Evolutionary conservation across 2,888 invertebrate species (phyloP).

Genomic region (Falcaria lacertinaria): DNA sequence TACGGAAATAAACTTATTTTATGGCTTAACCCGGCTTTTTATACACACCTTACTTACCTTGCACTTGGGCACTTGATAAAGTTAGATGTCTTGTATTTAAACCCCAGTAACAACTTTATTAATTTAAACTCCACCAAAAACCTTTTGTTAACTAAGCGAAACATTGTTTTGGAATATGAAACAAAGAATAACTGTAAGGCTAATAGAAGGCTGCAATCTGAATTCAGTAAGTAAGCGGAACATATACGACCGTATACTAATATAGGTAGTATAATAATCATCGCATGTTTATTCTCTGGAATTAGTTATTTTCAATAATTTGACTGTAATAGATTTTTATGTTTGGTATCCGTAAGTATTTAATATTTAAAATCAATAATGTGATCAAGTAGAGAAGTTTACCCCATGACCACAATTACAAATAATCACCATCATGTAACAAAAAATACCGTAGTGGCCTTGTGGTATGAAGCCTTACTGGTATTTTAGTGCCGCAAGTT

Average conservation of each 20-base stretch:
- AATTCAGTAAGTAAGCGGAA: slow-evolving; percentile 35
- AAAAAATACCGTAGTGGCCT: too few relatives aligned
- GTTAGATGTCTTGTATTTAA: background rate
- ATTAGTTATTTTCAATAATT: too few relatives aligned
- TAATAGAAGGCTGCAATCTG: slow-evolving; percentile 33
- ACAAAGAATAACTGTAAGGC: slow-evolving; percentile 22
- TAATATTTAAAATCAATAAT: too few relatives aligned
- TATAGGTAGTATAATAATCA: too few relatives aligned
- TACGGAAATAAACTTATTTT: slow-evolving; percentile 73
- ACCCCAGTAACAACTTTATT: background rate
- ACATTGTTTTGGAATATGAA: slow-evolving; percentile 6
- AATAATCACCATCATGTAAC: too few relatives aligned
- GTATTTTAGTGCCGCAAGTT: too few relatives aligned
- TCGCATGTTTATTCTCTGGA: too few relatives aligned
- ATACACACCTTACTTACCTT: background rate
- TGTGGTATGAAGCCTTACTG: too few relatives aligned
- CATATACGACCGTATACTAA: slow-evolving; percentile 35
- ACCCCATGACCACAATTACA: too few relatives aligned
- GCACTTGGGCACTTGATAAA: background rate
- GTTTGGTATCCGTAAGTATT: too few relatives aligned
- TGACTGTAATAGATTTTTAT: too few relatives aligned
- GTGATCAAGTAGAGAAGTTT: too few relatives aligned
- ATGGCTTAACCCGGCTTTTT: slow-evolving; percentile 40
- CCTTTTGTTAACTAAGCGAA: slow-evolving; percentile 2
- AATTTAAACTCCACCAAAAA: slow-evolving; percentile 4